A percentile compares a stretch with the other conserved stretches of the same genome.
These are phyloP conservation scores for Cyphomyrus discorhynchus DNA, from an alignment of 2,113 vertebrate genomes.

Conservation along the genomic window DNA sequence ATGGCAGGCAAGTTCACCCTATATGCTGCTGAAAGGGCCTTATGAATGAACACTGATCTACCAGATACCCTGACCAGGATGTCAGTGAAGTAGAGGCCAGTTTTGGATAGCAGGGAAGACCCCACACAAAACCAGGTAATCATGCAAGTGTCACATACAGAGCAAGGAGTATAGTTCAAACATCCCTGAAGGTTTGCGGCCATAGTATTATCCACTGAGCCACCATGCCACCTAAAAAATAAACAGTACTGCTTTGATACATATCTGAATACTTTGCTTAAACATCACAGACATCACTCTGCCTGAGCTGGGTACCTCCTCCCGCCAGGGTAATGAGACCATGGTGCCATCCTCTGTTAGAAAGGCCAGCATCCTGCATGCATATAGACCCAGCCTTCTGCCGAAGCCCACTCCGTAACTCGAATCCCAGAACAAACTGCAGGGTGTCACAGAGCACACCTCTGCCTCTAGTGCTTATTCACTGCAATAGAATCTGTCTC, in stretches of 20 bases:
- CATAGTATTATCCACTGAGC: not conserved
- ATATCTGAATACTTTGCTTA: not conserved
- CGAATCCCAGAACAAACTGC: not conserved
- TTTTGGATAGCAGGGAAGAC: not conserved
- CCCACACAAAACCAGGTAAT: not conserved
- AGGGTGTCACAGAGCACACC: not conserved
- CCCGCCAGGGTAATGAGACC: not conserved
- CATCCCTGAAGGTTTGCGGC: not conserved
- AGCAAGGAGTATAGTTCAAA: not conserved
- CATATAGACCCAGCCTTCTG: not conserved
- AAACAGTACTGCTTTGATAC: not conserved
- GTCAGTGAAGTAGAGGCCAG: not conserved
- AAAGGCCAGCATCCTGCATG: not conserved
- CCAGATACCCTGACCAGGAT: not conserved
- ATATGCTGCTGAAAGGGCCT: not conserved
- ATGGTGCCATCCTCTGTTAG: not conserved
- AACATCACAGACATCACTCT: not conserved
- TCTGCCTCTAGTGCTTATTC: not conserved
- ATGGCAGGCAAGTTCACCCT: not conserved
- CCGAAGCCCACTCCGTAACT: not conserved
- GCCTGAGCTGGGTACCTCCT: not conserved
- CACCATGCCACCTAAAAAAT: not conserved
- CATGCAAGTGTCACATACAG: not conserved
- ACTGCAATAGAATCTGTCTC: not conserved
- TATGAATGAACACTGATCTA: not conserved